Evolutionary conservation across 2,888 invertebrate genomes (phyloP).

Genomic region (Lysandra coridon): DNA sequence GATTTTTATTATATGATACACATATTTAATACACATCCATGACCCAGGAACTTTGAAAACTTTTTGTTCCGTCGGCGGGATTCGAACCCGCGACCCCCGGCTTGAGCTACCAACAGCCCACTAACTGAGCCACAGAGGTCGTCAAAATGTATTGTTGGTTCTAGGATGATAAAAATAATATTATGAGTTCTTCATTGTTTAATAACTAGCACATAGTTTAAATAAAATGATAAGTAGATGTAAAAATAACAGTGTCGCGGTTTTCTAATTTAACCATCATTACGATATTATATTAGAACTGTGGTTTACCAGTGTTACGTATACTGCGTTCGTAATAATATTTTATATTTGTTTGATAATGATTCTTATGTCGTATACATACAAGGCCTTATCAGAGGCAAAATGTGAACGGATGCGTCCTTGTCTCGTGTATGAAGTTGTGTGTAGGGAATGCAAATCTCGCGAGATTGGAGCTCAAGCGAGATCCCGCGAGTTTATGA

Average conservation of each 20-base stretch:
- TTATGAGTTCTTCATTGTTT: not conserved
- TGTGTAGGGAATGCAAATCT: no score
- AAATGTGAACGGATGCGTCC: not conserved
- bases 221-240: not conserved
- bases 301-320: not conserved
- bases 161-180: no score
- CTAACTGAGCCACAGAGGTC: no score
- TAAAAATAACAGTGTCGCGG: not conserved
- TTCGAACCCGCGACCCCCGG: no score
- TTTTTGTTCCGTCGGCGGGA: no score
- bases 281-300: not conserved
- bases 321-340: not conserved
- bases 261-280: not conserved
- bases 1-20: no score
- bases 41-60: no score
- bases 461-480: no score
- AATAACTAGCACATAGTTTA: not conserved
- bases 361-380: not conserved
- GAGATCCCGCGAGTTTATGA: no score
- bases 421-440: not conserved
- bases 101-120: no score
- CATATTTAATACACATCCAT: no score
- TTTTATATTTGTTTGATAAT: not conserved
- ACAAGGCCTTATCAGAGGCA: not conserved
- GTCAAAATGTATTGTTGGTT: no score